Conservation (phyloP, 2,797 vertebrate genomes). For the Prionace glauca region DNA sequence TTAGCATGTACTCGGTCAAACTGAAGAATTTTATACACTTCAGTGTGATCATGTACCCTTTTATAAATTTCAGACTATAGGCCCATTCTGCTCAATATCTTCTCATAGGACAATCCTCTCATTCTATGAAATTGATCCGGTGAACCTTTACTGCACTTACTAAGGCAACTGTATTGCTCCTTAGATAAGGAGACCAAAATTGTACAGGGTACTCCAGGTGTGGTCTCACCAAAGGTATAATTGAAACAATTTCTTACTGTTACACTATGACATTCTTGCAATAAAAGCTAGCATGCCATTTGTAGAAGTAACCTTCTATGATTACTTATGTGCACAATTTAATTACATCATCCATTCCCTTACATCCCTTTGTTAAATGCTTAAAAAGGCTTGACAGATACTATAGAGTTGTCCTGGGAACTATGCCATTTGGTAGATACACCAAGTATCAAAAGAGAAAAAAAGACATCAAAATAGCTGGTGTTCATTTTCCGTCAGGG, state of each 20-base stretch:
- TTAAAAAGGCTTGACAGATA: not conserved
- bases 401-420: not conserved
- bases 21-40: not conserved
- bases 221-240: not conserved
- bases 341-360: not conserved
- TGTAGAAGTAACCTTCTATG: not conserved
- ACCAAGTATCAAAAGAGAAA: not conserved
- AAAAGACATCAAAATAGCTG: not conserved
- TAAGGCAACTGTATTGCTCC: not conserved
- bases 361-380: not conserved
- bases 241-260: not conserved
- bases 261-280: not conserved
- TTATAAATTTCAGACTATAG: not conserved
- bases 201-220: not conserved
- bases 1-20: not conserved
- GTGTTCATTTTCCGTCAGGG: not conserved
- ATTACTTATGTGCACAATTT: constrained; percentile 9
- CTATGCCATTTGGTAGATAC: not conserved
- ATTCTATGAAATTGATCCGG: not conserved
- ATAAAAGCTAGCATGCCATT: not conserved
- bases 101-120: not conserved
- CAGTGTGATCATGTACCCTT: not conserved
- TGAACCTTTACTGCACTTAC: not conserved
- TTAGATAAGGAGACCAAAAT: not conserved
- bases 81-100: not conserved